phyloP scores from a whole-genome alignment of 1,140 invertebrate genomes.

The Panonychus citri region DNA sequence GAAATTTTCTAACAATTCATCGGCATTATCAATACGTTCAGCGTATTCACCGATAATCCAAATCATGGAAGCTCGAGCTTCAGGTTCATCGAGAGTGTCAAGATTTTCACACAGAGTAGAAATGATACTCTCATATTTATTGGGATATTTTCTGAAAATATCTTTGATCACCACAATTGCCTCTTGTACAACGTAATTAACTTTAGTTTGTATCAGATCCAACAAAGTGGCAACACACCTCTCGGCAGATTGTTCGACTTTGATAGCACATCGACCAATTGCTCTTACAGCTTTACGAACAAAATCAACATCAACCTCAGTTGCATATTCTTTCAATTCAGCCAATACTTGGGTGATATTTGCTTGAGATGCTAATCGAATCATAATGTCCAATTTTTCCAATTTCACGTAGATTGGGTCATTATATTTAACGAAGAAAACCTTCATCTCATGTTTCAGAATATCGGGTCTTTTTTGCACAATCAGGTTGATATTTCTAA shows the following conservation, averaged over 20 bases:
- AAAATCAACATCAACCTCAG: slow-evolving; percentile 99
- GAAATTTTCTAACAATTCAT: slow-evolving; percentile 92
- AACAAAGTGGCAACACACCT: slow-evolving; percentile 90
- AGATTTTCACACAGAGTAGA: slow-evolving; percentile 97
- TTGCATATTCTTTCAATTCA: slow-evolving; percentile 96
- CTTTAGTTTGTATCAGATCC: slow-evolving; percentile 98
- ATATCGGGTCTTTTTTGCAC: slow-evolving; percentile 97
- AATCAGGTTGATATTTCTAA: slow-evolving; percentile 95
- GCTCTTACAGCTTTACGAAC: slow-evolving; percentile 93
- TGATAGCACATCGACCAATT: slow-evolving; percentile 96
- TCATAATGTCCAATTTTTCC: slow-evolving; percentile 99
- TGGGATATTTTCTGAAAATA: slow-evolving; percentile 98
- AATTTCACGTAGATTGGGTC: slow-evolving; percentile 99
- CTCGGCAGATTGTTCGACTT: slow-evolving; percentile 96
- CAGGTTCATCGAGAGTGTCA: slow-evolving; percentile 94
- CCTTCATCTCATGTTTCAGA: slow-evolving; percentile 99
- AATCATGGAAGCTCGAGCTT: slow-evolving; percentile 97
- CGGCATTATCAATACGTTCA: slow-evolving; percentile 96
- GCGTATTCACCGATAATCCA: slow-evolving; percentile 99
- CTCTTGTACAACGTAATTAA: slow-evolving; percentile 98
- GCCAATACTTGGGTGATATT: slow-evolving; percentile 97
- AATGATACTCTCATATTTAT: slow-evolving; percentile 99
- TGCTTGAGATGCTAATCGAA: slow-evolving; percentile 82
- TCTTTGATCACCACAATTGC: slow-evolving; percentile 95
- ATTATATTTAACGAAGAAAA: slow-evolving; percentile 99